Percentiles rank a stretch among this genome's conserved stretches.
Conservation (phyloP, 2,888 invertebrate genomes). For the Geotrupes spiniger region DNA sequence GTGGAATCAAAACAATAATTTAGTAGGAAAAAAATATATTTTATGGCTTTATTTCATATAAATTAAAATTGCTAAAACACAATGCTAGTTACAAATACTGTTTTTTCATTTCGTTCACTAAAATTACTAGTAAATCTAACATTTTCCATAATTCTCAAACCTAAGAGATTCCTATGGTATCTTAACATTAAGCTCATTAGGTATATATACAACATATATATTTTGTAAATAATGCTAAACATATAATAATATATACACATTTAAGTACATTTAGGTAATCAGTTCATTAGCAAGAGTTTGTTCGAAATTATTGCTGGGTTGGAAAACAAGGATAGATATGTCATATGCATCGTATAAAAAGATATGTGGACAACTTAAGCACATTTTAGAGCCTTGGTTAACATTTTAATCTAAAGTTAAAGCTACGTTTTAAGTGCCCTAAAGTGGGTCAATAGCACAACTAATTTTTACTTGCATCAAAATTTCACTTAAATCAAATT, state of each 20-base stretch:
- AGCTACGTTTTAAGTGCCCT: constrained; percentile 5
- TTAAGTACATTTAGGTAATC: constrained; percentile 16
- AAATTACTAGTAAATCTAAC: constrained; percentile 19
- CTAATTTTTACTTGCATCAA: constrained; percentile 12
- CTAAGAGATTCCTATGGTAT: constrained; percentile 21
- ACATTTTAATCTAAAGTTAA: constrained; percentile 1
- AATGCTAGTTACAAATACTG: constrained; percentile 27
- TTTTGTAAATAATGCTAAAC: constrained; percentile 20
- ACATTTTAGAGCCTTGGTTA: constrained; percentile 1
- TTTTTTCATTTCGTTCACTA: constrained; percentile 7
- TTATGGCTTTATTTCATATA: constrained; percentile 29
- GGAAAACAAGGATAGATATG: no score
- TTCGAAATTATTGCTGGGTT: constrained; percentile 12
- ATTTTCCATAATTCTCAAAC: constrained; percentile 7
- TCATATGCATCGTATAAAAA: no score
- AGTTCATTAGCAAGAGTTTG: constrained; percentile 14
- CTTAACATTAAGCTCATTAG: constrained; percentile 27
- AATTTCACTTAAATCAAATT: no score
- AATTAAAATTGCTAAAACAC: constrained; percentile 32
- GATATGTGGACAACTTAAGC: not conserved
- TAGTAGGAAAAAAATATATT: constrained; percentile 30
- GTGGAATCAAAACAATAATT: constrained; percentile 8
- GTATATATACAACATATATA: constrained; percentile 18
- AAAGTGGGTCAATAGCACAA: constrained; percentile 5
- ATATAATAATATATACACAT: constrained; percentile 21